A percentile compares a stretch with the other conserved stretches of the same genome.
Evolutionary conservation across 2,797 vertebrate genomes (phyloP).

Genomic region (Anabacerthia variegaticeps): DNA sequence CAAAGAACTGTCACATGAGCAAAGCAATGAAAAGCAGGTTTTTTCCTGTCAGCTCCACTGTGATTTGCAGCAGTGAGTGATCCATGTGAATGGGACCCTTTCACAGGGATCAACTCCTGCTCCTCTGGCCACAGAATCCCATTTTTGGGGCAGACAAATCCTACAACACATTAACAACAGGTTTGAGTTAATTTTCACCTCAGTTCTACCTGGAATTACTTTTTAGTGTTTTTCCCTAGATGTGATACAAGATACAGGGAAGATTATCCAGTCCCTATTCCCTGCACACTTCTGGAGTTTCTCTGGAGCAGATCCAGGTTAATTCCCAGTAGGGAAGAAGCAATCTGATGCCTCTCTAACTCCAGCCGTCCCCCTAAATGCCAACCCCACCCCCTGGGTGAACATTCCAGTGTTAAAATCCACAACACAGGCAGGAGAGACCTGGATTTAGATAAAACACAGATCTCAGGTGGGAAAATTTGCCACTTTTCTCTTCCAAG

Average conservation of each 20-base stretch:
- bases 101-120: not conserved
- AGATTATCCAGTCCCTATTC: not conserved
- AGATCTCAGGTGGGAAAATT: not conserved
- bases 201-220: not conserved
- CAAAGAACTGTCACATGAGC: not conserved
- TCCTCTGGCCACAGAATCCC: not conserved
- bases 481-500: not conserved
- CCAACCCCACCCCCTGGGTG: not conserved
- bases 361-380: not conserved
- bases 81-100: not conserved
- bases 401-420: rapidly evolving
- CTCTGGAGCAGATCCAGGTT: not conserved
- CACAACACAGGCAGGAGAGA: not conserved
- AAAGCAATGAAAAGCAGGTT: not conserved
- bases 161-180: not conserved
- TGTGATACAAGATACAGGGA: not conserved
- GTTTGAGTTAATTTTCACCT: not conserved
- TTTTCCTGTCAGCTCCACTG: not conserved
- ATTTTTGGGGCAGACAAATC: not conserved
- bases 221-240: rapidly evolving
- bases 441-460: not conserved
- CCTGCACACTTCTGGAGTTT: not conserved
- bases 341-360: not conserved
- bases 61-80: not conserved
- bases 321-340: not conserved